Percentiles rank a stretch among this genome's conserved stretches.
These are phyloP conservation scores for Rhopalosiphum maidis DNA, from an alignment of 1,140 invertebrate species.

Conservation along the genomic window DNA sequence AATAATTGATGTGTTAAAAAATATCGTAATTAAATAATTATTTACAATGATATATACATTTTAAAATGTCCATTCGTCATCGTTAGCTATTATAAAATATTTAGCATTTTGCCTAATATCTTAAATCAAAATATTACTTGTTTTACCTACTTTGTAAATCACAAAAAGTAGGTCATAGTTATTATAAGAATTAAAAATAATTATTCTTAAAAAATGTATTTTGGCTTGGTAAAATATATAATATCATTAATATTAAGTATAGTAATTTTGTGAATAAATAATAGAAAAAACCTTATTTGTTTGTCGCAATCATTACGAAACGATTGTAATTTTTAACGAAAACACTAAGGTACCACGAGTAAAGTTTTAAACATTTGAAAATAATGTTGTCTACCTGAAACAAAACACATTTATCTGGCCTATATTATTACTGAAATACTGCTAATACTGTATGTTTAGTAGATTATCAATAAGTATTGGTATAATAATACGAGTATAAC, in stretches of 20 bases:
- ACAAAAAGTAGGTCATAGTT: neutral
- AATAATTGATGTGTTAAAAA: neutral
- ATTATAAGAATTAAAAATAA: neutral
- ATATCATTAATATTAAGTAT: neutral
- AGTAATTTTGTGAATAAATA: slow-evolving; percentile 1
- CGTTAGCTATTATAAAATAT: neutral
- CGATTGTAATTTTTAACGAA: neutral
- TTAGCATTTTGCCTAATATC: neutral
- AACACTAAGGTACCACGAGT: neutral
- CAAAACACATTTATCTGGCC: neutral
- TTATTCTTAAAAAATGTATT: neutral
- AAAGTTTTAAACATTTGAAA: neutral
- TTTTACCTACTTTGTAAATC: neutral
- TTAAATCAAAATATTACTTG: neutral
- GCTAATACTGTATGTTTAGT: neutral
- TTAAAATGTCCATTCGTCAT: neutral
- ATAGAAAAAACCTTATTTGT: neutral
- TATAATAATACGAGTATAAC: neutral
- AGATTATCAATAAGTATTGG: neutral
- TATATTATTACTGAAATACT: neutral
- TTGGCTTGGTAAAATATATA: neutral
- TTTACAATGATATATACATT: neutral
- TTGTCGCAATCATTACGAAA: neutral
- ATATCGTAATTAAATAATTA: neutral
- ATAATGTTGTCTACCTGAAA: neutral